A percentile compares a stretch with the other conserved stretches of the same genome.
Evolutionary conservation across 1,140 invertebrate species (phyloP).

Genomic region (Bombus huntii): DNA sequence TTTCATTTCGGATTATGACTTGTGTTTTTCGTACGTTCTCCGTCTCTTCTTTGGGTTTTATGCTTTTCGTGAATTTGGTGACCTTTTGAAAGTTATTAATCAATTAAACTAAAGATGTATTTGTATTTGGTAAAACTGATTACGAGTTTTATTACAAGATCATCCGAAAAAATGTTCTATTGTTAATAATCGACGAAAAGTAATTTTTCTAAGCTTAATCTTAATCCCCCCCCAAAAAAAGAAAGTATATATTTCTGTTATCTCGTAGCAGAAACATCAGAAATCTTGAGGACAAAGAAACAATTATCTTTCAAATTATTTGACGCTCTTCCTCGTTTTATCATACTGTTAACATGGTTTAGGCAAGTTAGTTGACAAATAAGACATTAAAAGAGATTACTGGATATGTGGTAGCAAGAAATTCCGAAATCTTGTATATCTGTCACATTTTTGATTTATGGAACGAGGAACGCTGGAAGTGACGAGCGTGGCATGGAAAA

Average conservation of each 20-base stretch:
- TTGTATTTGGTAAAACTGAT: too few relatives aligned
- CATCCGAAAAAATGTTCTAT: too few relatives aligned
- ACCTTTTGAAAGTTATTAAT: too few relatives aligned
- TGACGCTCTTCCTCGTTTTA: neutral
- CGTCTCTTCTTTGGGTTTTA: too few relatives aligned
- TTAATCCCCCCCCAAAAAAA: too few relatives aligned
- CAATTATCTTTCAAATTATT: neutral
- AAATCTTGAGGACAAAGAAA: neutral
- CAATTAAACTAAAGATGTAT: too few relatives aligned
- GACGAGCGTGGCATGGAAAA: neutral
- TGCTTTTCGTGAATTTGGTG: too few relatives aligned
- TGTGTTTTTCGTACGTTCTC: too few relatives aligned
- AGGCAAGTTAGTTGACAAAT: neutral
- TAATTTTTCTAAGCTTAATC: too few relatives aligned
- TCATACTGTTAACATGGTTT: neutral
- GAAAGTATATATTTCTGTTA: neutral
- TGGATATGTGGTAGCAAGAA: neutral
- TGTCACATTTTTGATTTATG: neutral
- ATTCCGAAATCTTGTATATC: neutral
- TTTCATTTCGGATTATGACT: neutral
- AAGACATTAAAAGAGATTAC: neutral
- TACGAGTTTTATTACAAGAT: too few relatives aligned
- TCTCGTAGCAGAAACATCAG: neutral
- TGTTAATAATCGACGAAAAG: too few relatives aligned
- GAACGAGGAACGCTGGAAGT: neutral